Base-by-base conservation (phyloP, 2,113 vertebrate genomes). In the Cyanistes caeruleus region DNA sequence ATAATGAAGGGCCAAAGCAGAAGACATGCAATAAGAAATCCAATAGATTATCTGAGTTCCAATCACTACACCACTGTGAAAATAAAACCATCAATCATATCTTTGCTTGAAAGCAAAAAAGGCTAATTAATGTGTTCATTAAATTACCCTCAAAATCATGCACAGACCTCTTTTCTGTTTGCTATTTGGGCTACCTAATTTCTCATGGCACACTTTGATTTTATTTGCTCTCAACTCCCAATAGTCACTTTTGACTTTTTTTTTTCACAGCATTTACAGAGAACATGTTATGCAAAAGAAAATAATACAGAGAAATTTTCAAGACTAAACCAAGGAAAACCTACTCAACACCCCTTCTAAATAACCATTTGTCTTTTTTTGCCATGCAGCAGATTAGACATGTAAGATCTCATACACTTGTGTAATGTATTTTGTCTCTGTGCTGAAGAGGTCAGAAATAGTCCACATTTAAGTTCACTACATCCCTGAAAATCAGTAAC, bases 261-360 rank as follows among this genome's bases (percentile, higher is more conserved):
- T 52, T 62, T 82, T 62, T 82, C 12, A 5, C 5, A 44, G 13
- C 13, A 53, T 53, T 78, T 75, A 39, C 13, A 59, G 17, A 30
- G 3, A 91, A 55, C 0, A 0, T 6, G 7, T 56, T 81, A 56
- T 3, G 13, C 17, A 79, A n/a, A 41, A 70, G 19, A 51, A 70
- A 72, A n/a, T 6, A 68, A 59, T 15, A 69, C 15, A 90, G 39
- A 74, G 16, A 43, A 72, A 46, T 30, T 41, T 73, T 77, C 31
- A 86, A 62, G 55, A 83, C 0, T 56, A 28, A 86, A 67, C 35
- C 19, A 56, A 88, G 63, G 25, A 72, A 90, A 89, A 41, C 1
- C 20, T 55, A 46, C 12, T 46, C 22, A 78, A 27, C 20, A 81
- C 8, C 12, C 9, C 37, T 46, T 13, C 11, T 68, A 60, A 82